Evolutionary conservation across 2,797 vertebrate genomes (phyloP), one percentile per base, ranked within the genome.

Genomic region (Eulemur rubriventer): DNA sequence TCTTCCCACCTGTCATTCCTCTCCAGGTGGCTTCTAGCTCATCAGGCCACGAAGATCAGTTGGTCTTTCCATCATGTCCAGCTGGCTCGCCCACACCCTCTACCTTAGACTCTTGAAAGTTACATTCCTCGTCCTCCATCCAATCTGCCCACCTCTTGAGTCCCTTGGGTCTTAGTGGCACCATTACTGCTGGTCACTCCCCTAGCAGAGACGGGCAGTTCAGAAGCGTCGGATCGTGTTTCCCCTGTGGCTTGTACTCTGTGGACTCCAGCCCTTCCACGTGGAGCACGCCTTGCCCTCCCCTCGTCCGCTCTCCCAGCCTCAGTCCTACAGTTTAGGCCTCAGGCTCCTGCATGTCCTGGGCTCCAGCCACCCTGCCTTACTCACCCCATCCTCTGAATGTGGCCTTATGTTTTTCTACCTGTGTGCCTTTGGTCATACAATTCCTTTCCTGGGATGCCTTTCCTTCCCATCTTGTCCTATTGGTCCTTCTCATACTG

Each of bases 281-380:
- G 5, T 3, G 38, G n/a, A 63, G 35, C 16, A 12, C 6, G 6
- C 50, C 4, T 2, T 2, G 0, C 2, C 4, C 75, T 43, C 30
- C 13, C 38, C 18, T 41, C 18, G 1, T 12, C 24, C n/a, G 7
- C 20, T 16, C 20, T 2, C 22, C n/a, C 30, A 35, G 38, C 55
- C 80, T 94, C 85, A 9, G 84, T 55, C 57, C 38, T 12, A 18
- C 26, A 26, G 5, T 33, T 52, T 16, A 43, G 43, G 67, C 43
- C 61, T 30, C 0, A 17, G 57, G 61, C 43, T 17, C 86, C 22
- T 38, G 69, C 28, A 1, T 1, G 9, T 26, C n/a, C 50, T 57
- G 95, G 38, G 46, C 65, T 73, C 81, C 1, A 14, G 22, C 8
- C 38, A 63, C 18, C 79, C 73, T 35, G 28, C 46, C 55, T 55